Evolutionary conservation across 2,113 vertebrate genomes (phyloP).

Genomic region (Rafetus swinhoei): DNA sequence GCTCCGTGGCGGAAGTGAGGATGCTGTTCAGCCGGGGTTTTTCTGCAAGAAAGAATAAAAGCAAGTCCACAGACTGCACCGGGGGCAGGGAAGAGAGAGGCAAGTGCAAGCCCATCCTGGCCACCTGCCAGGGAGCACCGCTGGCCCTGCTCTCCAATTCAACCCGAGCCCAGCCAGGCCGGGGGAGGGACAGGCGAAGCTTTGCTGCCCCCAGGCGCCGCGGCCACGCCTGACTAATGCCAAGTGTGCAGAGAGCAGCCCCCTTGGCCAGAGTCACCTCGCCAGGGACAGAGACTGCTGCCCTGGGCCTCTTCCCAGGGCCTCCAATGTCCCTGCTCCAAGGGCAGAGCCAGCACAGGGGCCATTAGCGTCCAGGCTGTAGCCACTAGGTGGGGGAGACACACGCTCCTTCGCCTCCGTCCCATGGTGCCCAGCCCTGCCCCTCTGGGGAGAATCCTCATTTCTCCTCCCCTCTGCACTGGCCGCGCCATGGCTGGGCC

Average conservation of each 20-base stretch:
- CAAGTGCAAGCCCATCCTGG: neutral
- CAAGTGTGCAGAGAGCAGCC: fast-evolving
- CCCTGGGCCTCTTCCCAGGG: too few relatives aligned
- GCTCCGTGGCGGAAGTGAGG: slow-evolving; percentile 97
- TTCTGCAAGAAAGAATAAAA: slow-evolving; percentile 80
- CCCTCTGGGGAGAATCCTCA: neutral
- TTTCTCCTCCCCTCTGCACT: neutral
- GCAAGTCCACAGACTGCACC: neutral
- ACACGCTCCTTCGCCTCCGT: neutral
- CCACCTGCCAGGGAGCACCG: fast-evolving
- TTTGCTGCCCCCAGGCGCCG: neutral
- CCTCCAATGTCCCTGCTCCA: neutral
- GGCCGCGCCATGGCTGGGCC: neutral
- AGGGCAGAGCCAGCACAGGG: neutral
- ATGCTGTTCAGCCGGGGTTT: slow-evolving; percentile 95
- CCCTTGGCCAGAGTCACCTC: neutral
- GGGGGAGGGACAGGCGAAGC: neutral
- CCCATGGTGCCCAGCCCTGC: neutral
- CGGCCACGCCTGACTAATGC: neutral
- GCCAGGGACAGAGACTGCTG: neutral
- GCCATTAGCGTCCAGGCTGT: neutral
- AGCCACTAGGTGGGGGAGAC: neutral
- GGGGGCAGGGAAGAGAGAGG: neutral
- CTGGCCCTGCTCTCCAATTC: neutral
- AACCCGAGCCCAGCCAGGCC: fast-evolving